phyloP scores from a whole-genome alignment of 2,113 vertebrate genomes.

The Equus quagga region DNA sequence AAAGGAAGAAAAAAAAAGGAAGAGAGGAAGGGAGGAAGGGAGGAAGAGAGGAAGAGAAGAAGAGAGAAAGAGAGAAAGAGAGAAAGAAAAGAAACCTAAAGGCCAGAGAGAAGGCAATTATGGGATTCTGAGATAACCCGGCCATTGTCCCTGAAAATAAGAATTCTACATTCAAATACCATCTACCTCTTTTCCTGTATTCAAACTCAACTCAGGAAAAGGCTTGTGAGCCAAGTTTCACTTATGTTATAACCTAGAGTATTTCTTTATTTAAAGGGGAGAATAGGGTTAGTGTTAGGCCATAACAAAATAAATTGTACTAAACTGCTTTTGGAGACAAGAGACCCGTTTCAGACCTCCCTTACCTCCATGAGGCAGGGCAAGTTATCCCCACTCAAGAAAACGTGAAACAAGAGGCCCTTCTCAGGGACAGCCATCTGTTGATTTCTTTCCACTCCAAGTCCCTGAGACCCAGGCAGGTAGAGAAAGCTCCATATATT shows the following conservation, averaged over 20 bases:
- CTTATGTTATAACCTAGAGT: neutral
- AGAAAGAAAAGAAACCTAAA: neutral
- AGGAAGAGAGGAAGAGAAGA: too few relatives aligned
- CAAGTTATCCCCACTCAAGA: neutral
- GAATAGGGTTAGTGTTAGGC: neutral
- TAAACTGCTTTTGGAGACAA: neutral
- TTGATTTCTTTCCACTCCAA: accelerated
- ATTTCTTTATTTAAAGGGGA: neutral
- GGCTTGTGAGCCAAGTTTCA: neutral
- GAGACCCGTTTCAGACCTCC: neutral
- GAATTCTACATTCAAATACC: neutral
- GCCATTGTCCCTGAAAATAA: neutral
- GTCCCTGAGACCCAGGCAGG: neutral
- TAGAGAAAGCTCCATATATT: accelerated
- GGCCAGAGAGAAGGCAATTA: neutral
- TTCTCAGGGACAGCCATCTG: too few relatives aligned
- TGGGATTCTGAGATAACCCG: neutral
- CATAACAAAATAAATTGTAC: neutral
- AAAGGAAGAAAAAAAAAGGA: too few relatives aligned
- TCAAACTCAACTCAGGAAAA: neutral
- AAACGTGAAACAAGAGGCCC: neutral
- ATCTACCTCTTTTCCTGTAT: neutral
- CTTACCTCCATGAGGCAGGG: neutral
- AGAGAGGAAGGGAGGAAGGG: too few relatives aligned
- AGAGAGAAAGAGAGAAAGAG: accelerated